Percentiles rank a stretch among this genome's conserved stretches.
These are phyloP conservation scores for Lepilemur septentrionalis DNA, from an alignment of 2,797 vertebrate genomes.

Conservation along the genomic window DNA sequence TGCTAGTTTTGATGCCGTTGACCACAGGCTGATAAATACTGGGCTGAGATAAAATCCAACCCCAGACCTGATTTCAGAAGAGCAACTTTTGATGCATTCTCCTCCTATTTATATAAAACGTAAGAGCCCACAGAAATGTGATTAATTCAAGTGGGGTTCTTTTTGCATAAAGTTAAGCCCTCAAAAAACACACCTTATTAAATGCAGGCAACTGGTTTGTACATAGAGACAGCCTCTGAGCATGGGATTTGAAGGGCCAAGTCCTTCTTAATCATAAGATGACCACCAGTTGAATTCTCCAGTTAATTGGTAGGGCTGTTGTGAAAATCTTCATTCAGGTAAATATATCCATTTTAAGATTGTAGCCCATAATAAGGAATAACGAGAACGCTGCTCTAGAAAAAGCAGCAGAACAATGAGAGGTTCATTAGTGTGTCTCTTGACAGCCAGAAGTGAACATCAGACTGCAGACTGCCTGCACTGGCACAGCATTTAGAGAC, in stretches of 20 bases:
- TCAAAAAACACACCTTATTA: background rate
- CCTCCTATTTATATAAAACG: background rate
- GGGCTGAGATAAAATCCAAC: background rate
- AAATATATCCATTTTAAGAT: background rate
- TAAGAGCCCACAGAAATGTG: background rate
- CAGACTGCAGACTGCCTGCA: background rate
- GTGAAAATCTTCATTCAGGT: background rate
- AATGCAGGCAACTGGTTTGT: background rate
- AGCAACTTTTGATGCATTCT: background rate
- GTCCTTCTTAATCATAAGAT: background rate
- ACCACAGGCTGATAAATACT: background rate
- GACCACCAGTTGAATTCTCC: background rate
- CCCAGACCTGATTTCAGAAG: background rate
- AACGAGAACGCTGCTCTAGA: background rate
- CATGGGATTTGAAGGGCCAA: background rate
- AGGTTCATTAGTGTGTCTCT: background rate
- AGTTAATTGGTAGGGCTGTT: background rate
- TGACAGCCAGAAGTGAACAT: background rate
- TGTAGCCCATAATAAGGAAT: background rate
- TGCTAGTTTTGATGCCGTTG: too few species aligned
- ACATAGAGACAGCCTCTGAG: background rate
- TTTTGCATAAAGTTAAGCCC: background rate
- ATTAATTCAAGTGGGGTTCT: background rate
- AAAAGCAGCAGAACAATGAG: background rate
- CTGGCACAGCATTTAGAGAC: background rate